Conservation (phyloP, 2,797 vertebrate species). For the Muscicapa striata region DNA sequence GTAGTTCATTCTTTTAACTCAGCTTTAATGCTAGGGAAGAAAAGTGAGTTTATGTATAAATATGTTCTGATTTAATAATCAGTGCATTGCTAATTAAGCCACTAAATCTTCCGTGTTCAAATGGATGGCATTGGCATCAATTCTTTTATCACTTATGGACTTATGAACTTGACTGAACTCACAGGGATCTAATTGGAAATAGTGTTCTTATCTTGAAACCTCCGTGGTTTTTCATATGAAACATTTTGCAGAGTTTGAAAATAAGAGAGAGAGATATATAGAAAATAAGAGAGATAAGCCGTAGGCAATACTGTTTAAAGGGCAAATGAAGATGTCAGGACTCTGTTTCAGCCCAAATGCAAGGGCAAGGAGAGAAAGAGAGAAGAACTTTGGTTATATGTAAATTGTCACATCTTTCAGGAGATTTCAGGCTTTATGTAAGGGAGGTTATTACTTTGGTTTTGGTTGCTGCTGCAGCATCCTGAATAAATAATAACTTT, state of each 20-base stretch:
- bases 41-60: not conserved
- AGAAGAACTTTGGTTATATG: not conserved
- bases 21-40: not conserved
- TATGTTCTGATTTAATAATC: not conserved
- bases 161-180: not conserved
- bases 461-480: not conserved
- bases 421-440: not conserved
- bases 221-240: not conserved
- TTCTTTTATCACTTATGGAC: not conserved
- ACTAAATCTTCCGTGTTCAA: not conserved
- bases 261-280: not conserved
- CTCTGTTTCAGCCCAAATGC: not conserved
- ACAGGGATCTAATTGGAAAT: not conserved
- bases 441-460: not conserved
- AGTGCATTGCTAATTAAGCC: not conserved
- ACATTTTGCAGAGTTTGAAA: not conserved
- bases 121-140: not conserved
- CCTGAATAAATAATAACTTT: not conserved
- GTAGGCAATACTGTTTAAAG: not conserved
- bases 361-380: not conserved
- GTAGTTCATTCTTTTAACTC: not conserved
- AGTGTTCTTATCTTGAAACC: not conserved
- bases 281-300: not conserved
- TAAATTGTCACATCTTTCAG: not conserved
- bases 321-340: not conserved